Evolutionary conservation across 1,140 invertebrate species (phyloP).

Genomic region (roundworm (Caenorhabditis elegans)): WBcel235 BX284606.5:9858501-9859000

Average conservation of each 20-base stretch:
- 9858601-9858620: not conserved
- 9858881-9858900: not conserved
- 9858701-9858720: constrained; percentile 19
- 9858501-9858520: not conserved
- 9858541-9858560: not conserved
- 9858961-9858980: not conserved
- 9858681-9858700: constrained; percentile 21
- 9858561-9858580: not conserved
- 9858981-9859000: not conserved
- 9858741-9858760: not conserved
- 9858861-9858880: not conserved
- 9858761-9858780: not conserved
- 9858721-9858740: constrained; percentile 32
- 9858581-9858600: not conserved
- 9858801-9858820: not conserved
- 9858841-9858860: constrained; percentile 9
- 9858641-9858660: constrained; percentile 41
- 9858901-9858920: not conserved
- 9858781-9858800: constrained; percentile 8
- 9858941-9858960: not conserved
- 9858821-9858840: constrained; percentile 11
- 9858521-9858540: not conserved
- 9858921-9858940: not conserved
- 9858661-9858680: constrained; percentile 43
- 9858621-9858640: constrained; percentile 12